Conservation (phyloP, 2,888 invertebrate species). For the Rhabditoides inermis region DNA sequence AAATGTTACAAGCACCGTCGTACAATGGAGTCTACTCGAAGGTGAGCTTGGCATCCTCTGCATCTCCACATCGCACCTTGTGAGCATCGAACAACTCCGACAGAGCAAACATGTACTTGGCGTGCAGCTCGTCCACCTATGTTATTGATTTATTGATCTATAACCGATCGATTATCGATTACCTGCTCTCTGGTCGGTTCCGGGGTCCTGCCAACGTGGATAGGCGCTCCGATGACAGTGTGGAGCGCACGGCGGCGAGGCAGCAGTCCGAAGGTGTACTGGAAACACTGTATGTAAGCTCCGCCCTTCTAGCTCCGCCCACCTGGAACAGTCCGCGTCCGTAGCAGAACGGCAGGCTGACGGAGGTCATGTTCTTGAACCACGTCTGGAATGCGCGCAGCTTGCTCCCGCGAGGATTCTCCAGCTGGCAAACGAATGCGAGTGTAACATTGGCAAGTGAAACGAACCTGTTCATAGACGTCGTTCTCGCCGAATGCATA, state of each 20-base stretch:
- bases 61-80: too few species aligned
- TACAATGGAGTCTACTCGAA: too few species aligned
- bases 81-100: slow-evolving; percentile 72
- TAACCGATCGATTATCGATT: too few species aligned
- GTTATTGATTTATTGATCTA: too few species aligned
- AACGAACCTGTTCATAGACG: slow-evolving; percentile 38
- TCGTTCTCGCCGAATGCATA: slow-evolving; percentile 56
- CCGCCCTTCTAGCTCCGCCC: too few species aligned
- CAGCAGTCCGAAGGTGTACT: slow-evolving; percentile 76
- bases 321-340: slow-evolving; percentile 70
- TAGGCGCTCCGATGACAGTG: slow-evolving; percentile 79
- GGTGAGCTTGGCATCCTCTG: too few species aligned
- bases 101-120: slow-evolving; percentile 66
- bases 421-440: slow-evolving; percentile 8
- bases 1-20: too few species aligned
- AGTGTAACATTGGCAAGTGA: too few species aligned
- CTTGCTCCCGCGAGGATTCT: slow-evolving; percentile 33
- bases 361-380: slow-evolving; percentile 51
- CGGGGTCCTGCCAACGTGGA: slow-evolving; percentile 66
- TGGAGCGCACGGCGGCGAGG: slow-evolving; percentile 73
- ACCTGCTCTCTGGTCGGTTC: slow-evolving; percentile 69
- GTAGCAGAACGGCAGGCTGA: slow-evolving; percentile 52
- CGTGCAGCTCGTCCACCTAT: slow-evolving; percentile 72
- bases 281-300: too few species aligned
- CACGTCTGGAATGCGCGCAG: slow-evolving; percentile 29